These are phyloP conservation scores for Catharus fuscescens DNA, from an alignment of 2,113 vertebrate genomes.

Conservation along the genomic window DNA sequence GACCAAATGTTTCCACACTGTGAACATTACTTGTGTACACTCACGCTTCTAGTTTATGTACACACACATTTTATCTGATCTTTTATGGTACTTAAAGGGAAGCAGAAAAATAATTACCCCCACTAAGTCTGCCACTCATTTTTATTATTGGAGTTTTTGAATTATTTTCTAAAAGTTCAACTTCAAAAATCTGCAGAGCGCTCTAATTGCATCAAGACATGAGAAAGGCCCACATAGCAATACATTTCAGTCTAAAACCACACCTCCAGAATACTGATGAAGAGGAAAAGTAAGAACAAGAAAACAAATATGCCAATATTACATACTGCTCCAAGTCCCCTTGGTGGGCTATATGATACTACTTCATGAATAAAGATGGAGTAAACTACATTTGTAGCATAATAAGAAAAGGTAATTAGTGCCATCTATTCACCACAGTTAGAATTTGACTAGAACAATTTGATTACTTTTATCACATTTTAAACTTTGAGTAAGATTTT, in stretches of 20 bases:
- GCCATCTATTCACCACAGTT: conserved; percentile 95
- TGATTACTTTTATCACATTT: conserved; percentile 97
- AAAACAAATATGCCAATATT: conserved; percentile 76
- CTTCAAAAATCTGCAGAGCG: conserved; percentile 25
- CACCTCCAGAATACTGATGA: conserved; percentile 68
- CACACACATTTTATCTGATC: not conserved
- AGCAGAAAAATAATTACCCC: not conserved
- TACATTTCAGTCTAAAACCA: conserved; percentile 58
- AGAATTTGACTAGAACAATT: conserved; percentile 90
- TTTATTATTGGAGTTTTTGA: not conserved
- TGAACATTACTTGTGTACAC: not conserved
- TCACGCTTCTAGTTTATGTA: not conserved
- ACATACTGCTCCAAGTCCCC: conserved; percentile 68
- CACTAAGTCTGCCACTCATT: not conserved
- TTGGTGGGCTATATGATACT: conserved; percentile 73
- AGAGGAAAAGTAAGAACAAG: conserved; percentile 46
- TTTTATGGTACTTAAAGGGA: not conserved
- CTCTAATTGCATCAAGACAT: conserved; percentile 55
- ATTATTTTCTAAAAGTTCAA: not conserved
- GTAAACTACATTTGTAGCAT: conserved; percentile 87
- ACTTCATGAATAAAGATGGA: conserved; percentile 92
- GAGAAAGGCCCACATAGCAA: conserved; percentile 48
- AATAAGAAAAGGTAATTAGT: conserved; percentile 97
- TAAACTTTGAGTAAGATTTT: conserved; percentile 95
- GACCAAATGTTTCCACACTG: not conserved